These are phyloP conservation scores for Gasterosteus aculeatus DNA, from an alignment of 2,113 vertebrate species.

Conservation along the genomic window DNA sequence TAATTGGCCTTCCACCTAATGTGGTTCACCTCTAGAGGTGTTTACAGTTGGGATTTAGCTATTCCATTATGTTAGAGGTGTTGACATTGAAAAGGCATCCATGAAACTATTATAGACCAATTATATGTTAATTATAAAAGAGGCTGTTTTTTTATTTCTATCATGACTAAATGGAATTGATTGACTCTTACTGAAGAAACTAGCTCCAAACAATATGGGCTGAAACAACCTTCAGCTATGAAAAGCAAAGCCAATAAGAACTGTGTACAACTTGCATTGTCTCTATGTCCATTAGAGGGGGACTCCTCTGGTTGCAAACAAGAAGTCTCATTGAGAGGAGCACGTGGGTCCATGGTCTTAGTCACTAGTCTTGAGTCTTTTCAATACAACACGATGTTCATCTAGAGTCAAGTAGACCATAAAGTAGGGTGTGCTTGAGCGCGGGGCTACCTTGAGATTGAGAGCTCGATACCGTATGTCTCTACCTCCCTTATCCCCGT, in stretches of 20 bases:
- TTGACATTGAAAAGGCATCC: neutral
- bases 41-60: slow-evolving; percentile 38
- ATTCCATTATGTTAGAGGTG: slow-evolving; percentile 14
- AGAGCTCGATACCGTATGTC: neutral
- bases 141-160: slow-evolving; percentile 11
- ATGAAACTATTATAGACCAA: neutral
- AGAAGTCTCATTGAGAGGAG: too few species aligned
- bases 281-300: too few species aligned
- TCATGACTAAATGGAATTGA: slow-evolving; percentile 22
- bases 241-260: too few species aligned
- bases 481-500: neutral
- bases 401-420: neutral
- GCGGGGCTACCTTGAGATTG: neutral
- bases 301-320: too few species aligned
- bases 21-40: slow-evolving; percentile 26
- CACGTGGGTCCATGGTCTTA: neutral
- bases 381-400: neutral
- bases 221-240: too few species aligned
- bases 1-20: slow-evolving; percentile 49
- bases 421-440: neutral
- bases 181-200: slow-evolving; percentile 20
- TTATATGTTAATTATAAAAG: neutral
- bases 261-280: too few species aligned
- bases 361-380: neutral
- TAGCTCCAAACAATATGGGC: slow-evolving; percentile 23